Evolutionary conservation across 2,797 vertebrate genomes (phyloP), one percentile per base, ranked within the genome.

Genomic region (Ammospiza maritima): DNA sequence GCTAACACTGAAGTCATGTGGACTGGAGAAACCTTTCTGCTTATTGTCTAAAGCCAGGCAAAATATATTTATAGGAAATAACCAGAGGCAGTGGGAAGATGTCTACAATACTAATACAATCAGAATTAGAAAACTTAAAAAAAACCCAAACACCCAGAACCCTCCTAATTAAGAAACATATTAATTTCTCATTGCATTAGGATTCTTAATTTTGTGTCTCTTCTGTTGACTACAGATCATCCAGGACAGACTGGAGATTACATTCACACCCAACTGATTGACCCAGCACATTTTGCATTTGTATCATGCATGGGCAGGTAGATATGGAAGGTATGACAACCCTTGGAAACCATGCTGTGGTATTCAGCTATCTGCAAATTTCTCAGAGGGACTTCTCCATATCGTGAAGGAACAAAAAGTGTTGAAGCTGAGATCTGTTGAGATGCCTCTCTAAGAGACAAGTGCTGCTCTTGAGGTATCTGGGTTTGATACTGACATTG

Each of bases 141-240:
- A 72, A 36, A 0, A 1, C 2, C 5, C 5, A 30, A 26, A 38
- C 6, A 21, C 1, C 17, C 6, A 5, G 26, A 47, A 19, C 34
- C 1, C 0, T 6, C 34, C 45, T 48, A 60, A 40, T 34, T 69
- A 27, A 72, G 36, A 65, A 84, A 32, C 9, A 5, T 27, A 38
- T 42, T 74, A 32, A 13, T 71, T 92, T 94, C 26, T 70, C 30
- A 61, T 14, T 74, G 38, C 40, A 36, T 62, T 26, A 36, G 5
- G 15, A 56, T 30, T 86, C 30, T 53, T 92, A 27, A 26, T 80
- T 88, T 85, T 79, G 6, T 21, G 6, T 76, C 7, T 74, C 8
- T 14, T 62, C 56, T 82, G 3, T 42, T 72, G 16, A 27, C 14
- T 65, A 48, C 5, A 36, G 17, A 32, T 50, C 44, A 69, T 20